Evolutionary conservation across 1,140 invertebrate genomes (phyloP), one percentile per base, ranked within the genome.

Genomic region (Coenobita brevimanus): DNA sequence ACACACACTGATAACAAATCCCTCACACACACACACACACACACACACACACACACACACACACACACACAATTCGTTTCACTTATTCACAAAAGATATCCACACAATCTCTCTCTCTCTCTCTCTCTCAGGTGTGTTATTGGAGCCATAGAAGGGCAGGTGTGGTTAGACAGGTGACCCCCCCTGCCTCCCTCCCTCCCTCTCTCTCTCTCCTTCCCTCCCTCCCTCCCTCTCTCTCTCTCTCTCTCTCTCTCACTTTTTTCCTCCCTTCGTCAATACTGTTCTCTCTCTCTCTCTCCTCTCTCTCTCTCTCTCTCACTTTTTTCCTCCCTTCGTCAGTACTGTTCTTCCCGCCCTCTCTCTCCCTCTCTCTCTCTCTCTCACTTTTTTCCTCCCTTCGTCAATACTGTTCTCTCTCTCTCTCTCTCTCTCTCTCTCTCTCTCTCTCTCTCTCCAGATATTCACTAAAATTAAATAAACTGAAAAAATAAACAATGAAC

Each of bases 181-280:
- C 0, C 36, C 6, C 30, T 3, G 15, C 17, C 73, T 0, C 1
- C 41, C 73, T 76, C 36, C 41, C 73, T 76, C 73, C 41, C 73
- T 76, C 73, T 41, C 60, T 64, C 62, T 41, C 79, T 8, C 79
- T 43, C 30, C 38, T 33, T 82, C 80, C 69, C 80, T 50, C 80
- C 69, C 60, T 71, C 80, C 69, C 60, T 82, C 60, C 43, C 80
- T 46, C 30, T 82, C 17, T 82, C 60, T 82, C 79, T 60, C 57
- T 64, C 50, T 38, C n/a, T n/a, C n/a, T n/a, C n/a, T n/a, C n/a
- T n/a, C n/a, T n/a, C n/a, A n/a, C n/a, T n/a, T n/a, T n/a, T n/a
- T n/a, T n/a, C n/a, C n/a, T n/a, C n/a, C n/a, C n/a, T n/a, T n/a
- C n/a, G n/a, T n/a, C n/a, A n/a, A n/a, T n/a, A n/a, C n/a, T n/a